Conservation (phyloP, 2,888 invertebrate species). For the Chromoteleia sp. region DNA sequence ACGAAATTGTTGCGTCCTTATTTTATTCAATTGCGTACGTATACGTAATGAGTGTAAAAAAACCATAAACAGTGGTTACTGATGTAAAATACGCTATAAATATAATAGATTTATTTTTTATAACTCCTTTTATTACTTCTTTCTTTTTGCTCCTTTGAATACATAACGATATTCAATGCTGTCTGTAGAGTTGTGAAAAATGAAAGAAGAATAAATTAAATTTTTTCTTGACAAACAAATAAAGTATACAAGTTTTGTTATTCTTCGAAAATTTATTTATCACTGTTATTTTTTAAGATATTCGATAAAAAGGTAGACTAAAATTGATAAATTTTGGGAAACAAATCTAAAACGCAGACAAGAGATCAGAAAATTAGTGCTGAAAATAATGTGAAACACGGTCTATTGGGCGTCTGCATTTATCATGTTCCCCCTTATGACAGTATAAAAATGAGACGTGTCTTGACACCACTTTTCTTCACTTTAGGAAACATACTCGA, state of each 20-base stretch:
- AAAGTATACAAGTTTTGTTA: too few species aligned
- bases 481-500: constrained; percentile 7
- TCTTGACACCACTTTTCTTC: constrained; percentile 25
- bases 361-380: constrained; percentile 13
- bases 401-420: constrained; percentile 21
- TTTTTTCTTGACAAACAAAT: too few species aligned
- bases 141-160: neutral
- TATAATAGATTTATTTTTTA: constrained; percentile 44
- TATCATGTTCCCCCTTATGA: constrained; percentile 23
- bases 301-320: too few species aligned
- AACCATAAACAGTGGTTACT: constrained; percentile 27
- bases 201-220: too few species aligned
- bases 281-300: too few species aligned
- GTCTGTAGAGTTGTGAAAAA: too few species aligned
- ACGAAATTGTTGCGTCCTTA: constrained; percentile 6
- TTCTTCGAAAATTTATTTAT: too few species aligned
- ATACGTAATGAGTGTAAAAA: constrained; percentile 26
- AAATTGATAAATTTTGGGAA: too few species aligned
- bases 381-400: constrained; percentile 9
- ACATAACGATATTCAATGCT: too few species aligned
- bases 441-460: constrained; percentile 33
- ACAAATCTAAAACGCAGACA: neutral
- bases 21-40: constrained; percentile 23
- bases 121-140: constrained; percentile 8
- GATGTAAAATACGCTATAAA: constrained; percentile 27